These are phyloP conservation scores for Monochamus saltuarius DNA, from an alignment of 1,140 invertebrate genomes.

Conservation along the genomic window DNA sequence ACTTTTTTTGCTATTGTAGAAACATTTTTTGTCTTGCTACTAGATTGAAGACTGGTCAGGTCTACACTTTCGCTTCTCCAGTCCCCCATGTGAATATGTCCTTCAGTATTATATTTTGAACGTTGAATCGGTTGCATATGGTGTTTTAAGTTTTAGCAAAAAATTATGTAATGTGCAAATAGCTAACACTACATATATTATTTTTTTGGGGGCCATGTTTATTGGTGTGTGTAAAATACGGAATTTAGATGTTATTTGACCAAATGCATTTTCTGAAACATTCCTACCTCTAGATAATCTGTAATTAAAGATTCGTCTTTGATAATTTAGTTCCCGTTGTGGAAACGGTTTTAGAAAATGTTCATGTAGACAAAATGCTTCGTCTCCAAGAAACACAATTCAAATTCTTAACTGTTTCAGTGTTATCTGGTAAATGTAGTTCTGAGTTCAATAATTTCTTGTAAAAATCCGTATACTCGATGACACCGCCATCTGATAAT, in stretches of 20 bases:
- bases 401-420: conserved; percentile 16
- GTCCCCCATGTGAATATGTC: conserved; percentile 1
- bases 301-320: conserved; percentile 19
- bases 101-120: background rate
- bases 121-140: background rate
- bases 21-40: background rate
- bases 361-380: conserved; percentile 13
- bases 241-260: conserved; percentile 17
- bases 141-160: background rate
- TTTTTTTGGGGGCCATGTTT: conserved; percentile 6
- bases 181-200: conserved; percentile 11
- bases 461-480: conserved; percentile 12
- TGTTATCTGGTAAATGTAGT: conserved; percentile 19
- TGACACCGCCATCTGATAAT: conserved; percentile 5
- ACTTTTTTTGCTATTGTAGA: background rate
- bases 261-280: conserved; percentile 27
- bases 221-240: conserved; percentile 28
- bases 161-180: conserved; percentile 19
- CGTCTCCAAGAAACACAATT: conserved; percentile 17
- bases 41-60: background rate
- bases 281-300: conserved; percentile 22
- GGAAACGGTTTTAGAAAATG: conserved; percentile 14
- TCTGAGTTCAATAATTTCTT: background rate
- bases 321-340: conserved; percentile 18
- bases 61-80: background rate